Base-by-base conservation (phyloP, 2,113 vertebrate species). In the Oreochromis tanganicae region DNA sequence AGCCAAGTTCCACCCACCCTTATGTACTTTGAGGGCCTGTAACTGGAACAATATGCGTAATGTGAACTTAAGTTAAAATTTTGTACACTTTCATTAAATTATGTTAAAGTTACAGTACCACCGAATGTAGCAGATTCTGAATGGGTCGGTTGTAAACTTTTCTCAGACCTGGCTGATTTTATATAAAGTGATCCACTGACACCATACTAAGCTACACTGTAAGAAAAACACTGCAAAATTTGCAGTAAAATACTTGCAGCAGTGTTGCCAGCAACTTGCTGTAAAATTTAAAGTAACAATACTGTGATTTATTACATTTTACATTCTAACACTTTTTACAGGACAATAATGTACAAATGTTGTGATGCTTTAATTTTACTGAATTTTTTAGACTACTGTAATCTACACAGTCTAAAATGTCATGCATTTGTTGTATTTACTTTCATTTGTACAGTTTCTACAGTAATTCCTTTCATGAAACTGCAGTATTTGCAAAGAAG, bases 391-490 rank as follows among this genome's bases (percentile, higher is more conserved):
- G 12, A 71, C 12, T 71, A 71, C 21, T 71, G 66, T 24, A 0
- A 71, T 71, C 19, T 38, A 36, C 7, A 66, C 17, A 36, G 2
- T 8, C 27, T 36, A 66, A 17, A 66, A 36, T 66, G 7, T 24
- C 0, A 0, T 41, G 19, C 34, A 41, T 38, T 38, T 68, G 7
- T 43, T n/a, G 7, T 43, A 24, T 71, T 43, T 41, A 68, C 11
- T 38, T 38, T 41, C 2, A 41, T 21, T 41, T 68, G 34, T 68
- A 68, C 34, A 41, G 19, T 68, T 41, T 1, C 63, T 14, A 68
- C n/a, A 0, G 0, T 13, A 68, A 68, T 21, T 38, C 21, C 2
- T 38, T 68, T 41, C 34, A 5, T 41, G 4, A 68, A 68, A 68
- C 19, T 68, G 6, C 63, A 41, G 19, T 5, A 68, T 68, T 68